Percentiles rank a stretch among this genome's conserved stretches.
Evolutionary conservation across 1,140 invertebrate genomes (phyloP).

Genomic region (Papilio helenus): DNA sequence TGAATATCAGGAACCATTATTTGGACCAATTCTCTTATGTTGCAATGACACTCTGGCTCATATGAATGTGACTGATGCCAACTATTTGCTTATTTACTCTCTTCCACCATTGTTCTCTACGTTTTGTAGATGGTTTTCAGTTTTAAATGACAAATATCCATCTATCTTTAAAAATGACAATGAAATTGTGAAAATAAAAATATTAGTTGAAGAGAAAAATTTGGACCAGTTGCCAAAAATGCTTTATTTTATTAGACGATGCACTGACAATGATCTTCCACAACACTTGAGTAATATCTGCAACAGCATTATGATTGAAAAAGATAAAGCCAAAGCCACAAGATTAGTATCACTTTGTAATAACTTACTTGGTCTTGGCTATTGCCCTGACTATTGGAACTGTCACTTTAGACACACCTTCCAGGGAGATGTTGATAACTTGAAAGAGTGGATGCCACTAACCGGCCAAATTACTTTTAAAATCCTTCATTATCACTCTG

Average conservation of each 20-base stretch:
- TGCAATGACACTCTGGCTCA: conserved; percentile 74
- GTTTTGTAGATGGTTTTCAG: conserved; percentile 73
- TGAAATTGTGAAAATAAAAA: conserved; percentile 64
- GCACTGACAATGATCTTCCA: conserved; percentile 57
- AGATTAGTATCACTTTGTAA: conserved; percentile 68
- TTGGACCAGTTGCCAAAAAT: conserved; percentile 75
- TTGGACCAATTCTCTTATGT: conserved; percentile 70
- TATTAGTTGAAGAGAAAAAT: conserved; percentile 69
- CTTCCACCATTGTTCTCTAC: conserved; percentile 66
- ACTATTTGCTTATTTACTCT: conserved; percentile 73
- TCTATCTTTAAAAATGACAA: conserved; percentile 67
- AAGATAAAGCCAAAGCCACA: conserved; percentile 64
- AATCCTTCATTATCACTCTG: conserved; percentile 67
- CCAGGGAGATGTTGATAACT: conserved; percentile 61
- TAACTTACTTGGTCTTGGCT: conserved; percentile 62
- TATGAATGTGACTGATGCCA: conserved; percentile 70
- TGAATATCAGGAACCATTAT: conserved; percentile 65
- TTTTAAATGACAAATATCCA: conserved; percentile 72
- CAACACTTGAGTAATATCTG: conserved; percentile 55
- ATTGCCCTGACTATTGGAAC: conserved; percentile 69
- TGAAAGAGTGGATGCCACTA: conserved; percentile 68
- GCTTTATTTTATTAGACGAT: conserved; percentile 73
- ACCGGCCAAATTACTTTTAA: conserved; percentile 69
- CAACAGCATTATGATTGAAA: conserved; percentile 56
- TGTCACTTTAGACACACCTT: conserved; percentile 67